Conservation (phyloP, 1,140 invertebrate species). For the Megalonaias nervosa region DNA sequence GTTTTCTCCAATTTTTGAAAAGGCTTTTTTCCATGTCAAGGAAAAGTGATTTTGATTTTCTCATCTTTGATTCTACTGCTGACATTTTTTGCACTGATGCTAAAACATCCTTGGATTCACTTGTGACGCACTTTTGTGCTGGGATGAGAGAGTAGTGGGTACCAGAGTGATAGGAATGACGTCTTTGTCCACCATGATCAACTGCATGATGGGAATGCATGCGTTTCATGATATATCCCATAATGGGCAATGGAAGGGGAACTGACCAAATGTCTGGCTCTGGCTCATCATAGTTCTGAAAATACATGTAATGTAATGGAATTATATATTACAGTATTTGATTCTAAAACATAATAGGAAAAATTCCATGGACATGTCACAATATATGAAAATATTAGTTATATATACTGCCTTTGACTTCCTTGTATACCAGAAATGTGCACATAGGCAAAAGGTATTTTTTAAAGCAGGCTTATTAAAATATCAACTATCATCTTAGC, state of each 20-base stretch:
- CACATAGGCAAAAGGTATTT: too few species aligned
- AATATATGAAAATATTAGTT: neutral
- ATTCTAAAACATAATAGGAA: neutral
- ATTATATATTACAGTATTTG: too few species aligned
- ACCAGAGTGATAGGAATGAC: conserved; percentile 9
- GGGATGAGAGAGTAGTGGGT: conserved; percentile 9
- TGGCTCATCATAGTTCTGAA: conserved; percentile 49
- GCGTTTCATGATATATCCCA: conserved; percentile 55
- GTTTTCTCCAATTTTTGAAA: too few species aligned
- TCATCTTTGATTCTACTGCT: neutral
- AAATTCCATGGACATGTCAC: neutral
- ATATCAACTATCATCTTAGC: too few species aligned
- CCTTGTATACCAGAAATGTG: too few species aligned
- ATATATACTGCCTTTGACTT: neutral
- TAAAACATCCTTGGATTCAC: neutral
- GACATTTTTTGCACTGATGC: neutral
- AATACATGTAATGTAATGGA: conserved; percentile 4
- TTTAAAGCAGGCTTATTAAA: too few species aligned
- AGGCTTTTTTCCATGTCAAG: conserved; percentile 6
- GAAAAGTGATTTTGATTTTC: conserved; percentile 11
- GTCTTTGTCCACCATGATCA: conserved; percentile 11
- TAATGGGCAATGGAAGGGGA: conserved; percentile 54
- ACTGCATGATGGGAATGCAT: conserved; percentile 39
- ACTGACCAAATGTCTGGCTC: conserved; percentile 58
- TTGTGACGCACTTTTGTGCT: conserved; percentile 6